Base-by-base conservation (phyloP, 2,888 invertebrate species). In the Chouioia cunea region DNA sequence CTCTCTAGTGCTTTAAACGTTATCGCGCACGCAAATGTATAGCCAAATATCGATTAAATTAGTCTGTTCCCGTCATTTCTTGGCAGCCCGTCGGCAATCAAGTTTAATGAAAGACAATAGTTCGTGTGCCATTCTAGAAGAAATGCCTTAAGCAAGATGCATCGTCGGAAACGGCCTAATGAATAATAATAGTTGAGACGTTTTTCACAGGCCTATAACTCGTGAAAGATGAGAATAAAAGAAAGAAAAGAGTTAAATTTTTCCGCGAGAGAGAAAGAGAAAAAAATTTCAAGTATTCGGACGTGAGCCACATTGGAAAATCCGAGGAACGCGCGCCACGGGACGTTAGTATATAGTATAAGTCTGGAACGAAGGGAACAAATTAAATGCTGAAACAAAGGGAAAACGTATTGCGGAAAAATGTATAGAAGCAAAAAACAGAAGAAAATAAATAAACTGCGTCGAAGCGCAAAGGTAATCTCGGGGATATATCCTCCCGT, bases 111-210 rank as follows among this genome's bases (percentile, higher is more conserved):
- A 58, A 65, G 58, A 57, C 27, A 50, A 62, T 48, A 16, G 68
- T 48, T 68, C n/a, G 60, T 53, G 53, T 60, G 6, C 44, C 36
- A 20, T 48, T 46, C 54, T 14, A 27, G 46, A 67, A 76, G 76
- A 78, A 77, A 77, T 76, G 74, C 78, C 78, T 78, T 81, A 80
- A 82, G 79, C 77, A 82, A 81, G 81, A 82, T 77, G 75, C 78
- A 81, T 80, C 75, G 81, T 68, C 77, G 77, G 79, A 77, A 80
- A 80, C 79, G 78, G 79, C 77, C 80, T 82, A 81, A 82, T 81
- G 81, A 82, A 82, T 82, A 82, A 79, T 81, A 82, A 82, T 81
- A 79, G 79, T 73, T 18, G 18, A 73, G 73, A 70, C 74, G 73
- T 67, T 73, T 75, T 67, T 44, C 69, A 50, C 23, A 63, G 54